These are phyloP conservation scores for Bombus sylvicola DNA, from an alignment of 1,140 invertebrate species.

Conservation along the genomic window DNA sequence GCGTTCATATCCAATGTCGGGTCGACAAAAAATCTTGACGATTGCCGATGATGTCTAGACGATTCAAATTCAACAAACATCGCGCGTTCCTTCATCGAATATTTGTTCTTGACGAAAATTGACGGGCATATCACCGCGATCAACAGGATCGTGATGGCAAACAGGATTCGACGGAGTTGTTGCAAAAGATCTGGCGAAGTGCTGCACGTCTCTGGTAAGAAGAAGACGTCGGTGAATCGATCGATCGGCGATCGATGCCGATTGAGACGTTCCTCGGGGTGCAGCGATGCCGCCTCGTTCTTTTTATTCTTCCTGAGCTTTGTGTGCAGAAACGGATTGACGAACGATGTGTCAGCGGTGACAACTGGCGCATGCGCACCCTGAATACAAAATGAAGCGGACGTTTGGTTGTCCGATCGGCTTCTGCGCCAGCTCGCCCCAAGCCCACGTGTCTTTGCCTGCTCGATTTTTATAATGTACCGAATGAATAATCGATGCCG, in stretches of 20 bases:
- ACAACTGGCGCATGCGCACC: conserved; percentile 82
- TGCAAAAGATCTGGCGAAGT: conserved; percentile 36
- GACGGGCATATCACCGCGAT: conserved; percentile 5
- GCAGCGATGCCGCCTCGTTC: conserved; percentile 62
- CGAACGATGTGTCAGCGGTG: conserved; percentile 83
- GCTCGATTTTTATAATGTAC: conserved; percentile 43
- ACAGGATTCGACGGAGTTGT: conserved; percentile 33
- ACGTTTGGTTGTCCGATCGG: conserved; percentile 48
- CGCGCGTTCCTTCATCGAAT: background rate
- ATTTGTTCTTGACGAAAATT: conserved; percentile 9
- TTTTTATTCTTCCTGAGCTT: conserved; percentile 75
- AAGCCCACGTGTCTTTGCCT: conserved; percentile 42
- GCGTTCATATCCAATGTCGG: background rate
- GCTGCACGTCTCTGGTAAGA: conserved; percentile 57
- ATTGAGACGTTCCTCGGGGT: conserved; percentile 78
- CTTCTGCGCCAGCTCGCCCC: conserved; percentile 19
- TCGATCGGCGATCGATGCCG: conserved; percentile 71
- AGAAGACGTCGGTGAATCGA: conserved; percentile 64
- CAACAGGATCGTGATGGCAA: background rate
- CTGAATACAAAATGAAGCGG: conserved; percentile 82
- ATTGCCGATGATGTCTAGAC: background rate
- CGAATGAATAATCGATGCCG: conserved; percentile 56
- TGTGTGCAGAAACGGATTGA: conserved; percentile 80
- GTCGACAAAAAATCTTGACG: background rate
- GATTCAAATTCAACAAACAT: background rate